Percentiles rank a stretch among this genome's conserved stretches.
phyloP scores from a whole-genome alignment of 2,113 vertebrate species.

The Etheostoma cragini region DNA sequence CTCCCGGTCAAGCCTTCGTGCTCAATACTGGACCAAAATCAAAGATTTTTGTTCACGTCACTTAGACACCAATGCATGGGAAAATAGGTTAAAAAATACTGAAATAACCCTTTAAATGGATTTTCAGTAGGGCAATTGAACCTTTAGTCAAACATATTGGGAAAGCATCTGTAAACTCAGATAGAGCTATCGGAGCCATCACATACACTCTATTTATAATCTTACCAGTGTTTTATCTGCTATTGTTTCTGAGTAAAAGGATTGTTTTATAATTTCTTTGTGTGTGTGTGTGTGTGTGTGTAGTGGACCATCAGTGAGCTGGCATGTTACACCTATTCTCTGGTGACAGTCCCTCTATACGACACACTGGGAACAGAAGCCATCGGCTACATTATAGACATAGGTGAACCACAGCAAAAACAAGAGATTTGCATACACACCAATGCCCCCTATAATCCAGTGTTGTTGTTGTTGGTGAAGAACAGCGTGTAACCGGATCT shows the following conservation, averaged over 20 bases:
- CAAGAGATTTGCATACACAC: too few relatives aligned
- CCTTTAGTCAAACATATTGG: not conserved
- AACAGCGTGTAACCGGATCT: not conserved
- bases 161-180: not conserved
- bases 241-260: not conserved
- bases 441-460: rapidly evolving
- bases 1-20: too few relatives aligned
- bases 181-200: not conserved
- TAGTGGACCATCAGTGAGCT: conserved; percentile 94
- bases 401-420: conserved; percentile 80
- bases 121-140: too few relatives aligned
- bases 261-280: not conserved
- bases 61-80: too few relatives aligned
- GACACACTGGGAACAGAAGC: conserved; percentile 93
- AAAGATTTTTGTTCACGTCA: too few relatives aligned
- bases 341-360: conserved; percentile 93
- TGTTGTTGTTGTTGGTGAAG: too few relatives aligned
- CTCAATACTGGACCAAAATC: too few relatives aligned
- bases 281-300: conserved; percentile 28
- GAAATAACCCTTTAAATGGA: too few relatives aligned
- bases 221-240: not conserved
- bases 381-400: conserved; percentile 89
- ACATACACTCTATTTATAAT: not conserved
- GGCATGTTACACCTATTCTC: conserved; percentile 91
- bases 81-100: too few relatives aligned